Evolutionary conservation across 2,888 invertebrate genomes (phyloP).

Genomic region (Reticulitermes lucifugus): DNA sequence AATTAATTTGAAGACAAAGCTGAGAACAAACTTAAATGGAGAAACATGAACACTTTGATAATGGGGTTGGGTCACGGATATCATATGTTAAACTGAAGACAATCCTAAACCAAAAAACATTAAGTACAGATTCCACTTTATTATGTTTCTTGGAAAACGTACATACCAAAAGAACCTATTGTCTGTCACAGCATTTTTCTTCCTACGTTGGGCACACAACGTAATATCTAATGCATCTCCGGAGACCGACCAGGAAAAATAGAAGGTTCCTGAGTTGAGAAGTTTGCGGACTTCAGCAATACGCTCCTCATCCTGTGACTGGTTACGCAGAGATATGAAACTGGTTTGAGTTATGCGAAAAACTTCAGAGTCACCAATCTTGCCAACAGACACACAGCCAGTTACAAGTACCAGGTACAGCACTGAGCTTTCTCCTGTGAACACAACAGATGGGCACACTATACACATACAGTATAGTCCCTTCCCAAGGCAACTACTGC

Average conservation of each 20-base stretch:
- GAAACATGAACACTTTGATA: no score
- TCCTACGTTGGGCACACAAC: slow-evolving; percentile 90
- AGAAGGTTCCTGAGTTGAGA: slow-evolving; percentile 98
- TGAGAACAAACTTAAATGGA: no score
- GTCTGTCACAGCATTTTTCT: slow-evolving; percentile 84
- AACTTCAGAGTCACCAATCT: slow-evolving; percentile 94
- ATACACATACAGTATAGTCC: no score
- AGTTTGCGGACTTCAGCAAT: slow-evolving; percentile 81
- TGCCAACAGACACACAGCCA: slow-evolving; percentile 96
- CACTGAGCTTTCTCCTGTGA: slow-evolving; percentile 78
- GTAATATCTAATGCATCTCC: slow-evolving; percentile 87
- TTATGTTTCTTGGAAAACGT: not conserved
- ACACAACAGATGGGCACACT: not conserved
- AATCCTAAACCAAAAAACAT: not conserved
- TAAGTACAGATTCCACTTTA: not conserved
- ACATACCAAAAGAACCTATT: slow-evolving; percentile 95
- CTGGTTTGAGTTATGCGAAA: slow-evolving; percentile 94
- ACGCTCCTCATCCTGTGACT: slow-evolving; percentile 70
- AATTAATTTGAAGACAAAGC: no score
- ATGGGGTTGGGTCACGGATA: no score
- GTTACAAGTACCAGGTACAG: slow-evolving; percentile 93
- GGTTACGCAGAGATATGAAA: slow-evolving; percentile 88
- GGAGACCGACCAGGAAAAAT: slow-evolving; percentile 86
- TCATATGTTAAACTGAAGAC: no score
- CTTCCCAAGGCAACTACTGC: no score